These are phyloP conservation scores for Gonioctena quinquepunctata DNA, from an alignment of 1,140 invertebrate species.

Conservation along the genomic window DNA sequence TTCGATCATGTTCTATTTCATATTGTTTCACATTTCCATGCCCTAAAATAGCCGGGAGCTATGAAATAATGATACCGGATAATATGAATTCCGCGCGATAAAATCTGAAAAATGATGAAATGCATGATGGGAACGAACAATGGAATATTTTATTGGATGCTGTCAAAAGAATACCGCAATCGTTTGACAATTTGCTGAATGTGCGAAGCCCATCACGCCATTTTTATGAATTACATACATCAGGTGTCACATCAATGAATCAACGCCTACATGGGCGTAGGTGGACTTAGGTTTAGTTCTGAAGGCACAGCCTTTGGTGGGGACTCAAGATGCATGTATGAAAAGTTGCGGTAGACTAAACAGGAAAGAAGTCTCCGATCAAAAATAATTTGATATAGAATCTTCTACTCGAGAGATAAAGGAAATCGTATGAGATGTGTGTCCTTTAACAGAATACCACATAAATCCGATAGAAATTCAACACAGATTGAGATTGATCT, in stretches of 20 bases:
- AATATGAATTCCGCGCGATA: background rate
- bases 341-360: too few species aligned
- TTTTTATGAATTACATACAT: background rate
- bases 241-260: background rate
- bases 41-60: background rate
- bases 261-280: background rate
- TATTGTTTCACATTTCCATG: background rate
- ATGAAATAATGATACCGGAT: background rate
- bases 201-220: conserved; percentile 27
- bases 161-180: conserved; percentile 13
- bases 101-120: conserved; percentile 26
- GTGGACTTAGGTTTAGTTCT: too few species aligned
- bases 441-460: too few species aligned
- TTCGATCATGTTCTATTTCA: background rate
- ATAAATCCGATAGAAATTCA: too few species aligned
- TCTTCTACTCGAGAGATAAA: too few species aligned
- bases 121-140: conserved; percentile 31
- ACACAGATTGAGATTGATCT: too few species aligned
- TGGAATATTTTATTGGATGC: conserved; percentile 30
- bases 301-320: too few species aligned
- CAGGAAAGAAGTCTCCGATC: too few species aligned
- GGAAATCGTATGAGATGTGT: too few species aligned
- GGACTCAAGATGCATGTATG: too few species aligned
- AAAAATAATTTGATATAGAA: too few species aligned
- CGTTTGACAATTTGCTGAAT: conserved; percentile 29